A percentile compares a stretch with the other conserved stretches of the same genome.
Evolutionary conservation across 2,888 invertebrate genomes (phyloP).

Genomic region (Criorhina ranunculi): DNA sequence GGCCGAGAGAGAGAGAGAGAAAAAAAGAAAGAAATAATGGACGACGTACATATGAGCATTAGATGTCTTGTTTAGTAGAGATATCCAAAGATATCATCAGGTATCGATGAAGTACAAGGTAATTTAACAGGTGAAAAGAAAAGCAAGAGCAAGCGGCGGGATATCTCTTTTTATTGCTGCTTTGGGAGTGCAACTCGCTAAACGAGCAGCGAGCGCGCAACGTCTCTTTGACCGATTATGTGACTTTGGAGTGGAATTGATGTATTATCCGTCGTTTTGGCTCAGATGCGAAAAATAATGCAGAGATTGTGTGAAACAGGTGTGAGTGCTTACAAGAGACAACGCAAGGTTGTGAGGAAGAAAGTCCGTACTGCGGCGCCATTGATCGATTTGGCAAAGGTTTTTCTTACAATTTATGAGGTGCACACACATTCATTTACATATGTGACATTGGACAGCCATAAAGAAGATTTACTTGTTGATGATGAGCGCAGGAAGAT

Average conservation of each 20-base stretch:
- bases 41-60: conserved; percentile 22
- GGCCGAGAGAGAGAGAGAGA: neutral
- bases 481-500: neutral
- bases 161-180: conserved; percentile 20
- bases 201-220: conserved; percentile 5
- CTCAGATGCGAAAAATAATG: conserved; percentile 53
- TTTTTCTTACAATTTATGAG: neutral
- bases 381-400: conserved; percentile 52
- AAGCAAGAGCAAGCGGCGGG: conserved; percentile 35
- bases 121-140: conserved; percentile 64
- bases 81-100: conserved; percentile 43
- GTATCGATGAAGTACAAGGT: conserved; percentile 64
- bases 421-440: neutral
- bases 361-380: conserved; percentile 47
- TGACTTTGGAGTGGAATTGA: conserved; percentile 53
- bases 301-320: neutral
- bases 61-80: conserved; percentile 46
- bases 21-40: conserved; percentile 30
- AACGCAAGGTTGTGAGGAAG: conserved; percentile 49
- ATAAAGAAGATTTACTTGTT: neutral
- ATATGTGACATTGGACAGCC: conserved; percentile 1
- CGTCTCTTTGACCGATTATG: conserved; percentile 40
- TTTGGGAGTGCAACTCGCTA: conserved; percentile 30
- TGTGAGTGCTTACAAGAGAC: conserved; percentile 43
- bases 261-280: conserved; percentile 62